A percentile compares a stretch with the other conserved stretches of the same genome.
Evolutionary conservation across 2,113 vertebrate genomes (phyloP).

Genomic region (Leptodactylus fuscus): DNA sequence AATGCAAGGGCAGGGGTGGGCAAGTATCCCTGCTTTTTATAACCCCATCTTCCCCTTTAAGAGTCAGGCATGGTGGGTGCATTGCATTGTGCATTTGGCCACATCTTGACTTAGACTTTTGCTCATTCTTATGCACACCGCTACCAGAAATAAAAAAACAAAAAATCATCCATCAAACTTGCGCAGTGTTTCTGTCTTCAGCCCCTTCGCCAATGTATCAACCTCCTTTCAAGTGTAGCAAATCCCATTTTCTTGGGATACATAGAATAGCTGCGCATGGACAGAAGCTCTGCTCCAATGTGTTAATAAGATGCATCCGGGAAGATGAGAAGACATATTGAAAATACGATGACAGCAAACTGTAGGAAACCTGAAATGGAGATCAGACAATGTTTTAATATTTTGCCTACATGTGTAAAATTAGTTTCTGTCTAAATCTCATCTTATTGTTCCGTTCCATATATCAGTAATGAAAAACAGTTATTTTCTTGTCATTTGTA

Average conservation of each 20-base stretch:
- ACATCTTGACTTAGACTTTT: no score
- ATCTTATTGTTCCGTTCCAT: background rate
- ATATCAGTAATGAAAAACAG: slow-evolving; percentile 10
- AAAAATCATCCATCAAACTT: no score
- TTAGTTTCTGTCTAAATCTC: slow-evolving; percentile 19
- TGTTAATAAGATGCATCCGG: background rate
- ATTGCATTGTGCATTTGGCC: no score
- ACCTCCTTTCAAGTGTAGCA: background rate
- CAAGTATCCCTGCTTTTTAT: no score
- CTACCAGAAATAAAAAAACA: no score
- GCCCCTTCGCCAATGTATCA: background rate
- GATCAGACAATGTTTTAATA: background rate
- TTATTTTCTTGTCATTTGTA: slow-evolving; percentile 22
- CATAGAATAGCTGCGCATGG: background rate
- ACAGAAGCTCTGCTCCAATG: background rate
- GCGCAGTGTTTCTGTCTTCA: no score
- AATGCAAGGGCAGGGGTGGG: no score
- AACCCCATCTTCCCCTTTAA: no score
- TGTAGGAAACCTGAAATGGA: background rate
- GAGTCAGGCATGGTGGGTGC: no score
- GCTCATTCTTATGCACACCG: no score
- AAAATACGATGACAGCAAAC: background rate
- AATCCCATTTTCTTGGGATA: background rate
- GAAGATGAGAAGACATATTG: background rate
- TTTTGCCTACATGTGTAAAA: slow-evolving; percentile 9